Conservation (phyloP, 2,888 invertebrate genomes). For the Eilema depressum region DNA sequence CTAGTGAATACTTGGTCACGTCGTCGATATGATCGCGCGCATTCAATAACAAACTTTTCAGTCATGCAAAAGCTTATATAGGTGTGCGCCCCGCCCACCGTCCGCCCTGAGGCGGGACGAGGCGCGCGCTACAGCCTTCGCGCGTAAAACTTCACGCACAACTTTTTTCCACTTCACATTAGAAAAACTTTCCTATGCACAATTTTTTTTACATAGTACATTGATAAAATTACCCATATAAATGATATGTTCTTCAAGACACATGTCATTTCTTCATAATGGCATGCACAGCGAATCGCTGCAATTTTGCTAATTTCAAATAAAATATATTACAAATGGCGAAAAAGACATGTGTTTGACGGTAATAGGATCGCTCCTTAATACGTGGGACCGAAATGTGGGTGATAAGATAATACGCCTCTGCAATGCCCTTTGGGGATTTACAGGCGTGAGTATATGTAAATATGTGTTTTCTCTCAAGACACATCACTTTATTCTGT, state of each 20-base stretch:
- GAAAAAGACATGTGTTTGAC: too few species aligned
- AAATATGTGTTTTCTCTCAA: too few species aligned
- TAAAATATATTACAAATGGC: too few species aligned
- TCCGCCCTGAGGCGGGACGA: slow-evolving; percentile 75
- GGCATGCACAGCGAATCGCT: too few species aligned
- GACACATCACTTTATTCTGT: background rate
- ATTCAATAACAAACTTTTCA: slow-evolving; percentile 81
- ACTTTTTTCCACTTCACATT: slow-evolving; percentile 46
- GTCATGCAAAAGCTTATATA: slow-evolving; percentile 80
- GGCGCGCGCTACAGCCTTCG: slow-evolving; percentile 56
- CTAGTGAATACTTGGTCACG: slow-evolving; percentile 59
- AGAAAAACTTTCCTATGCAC: slow-evolving; percentile 31
- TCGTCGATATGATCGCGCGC: slow-evolving; percentile 75
- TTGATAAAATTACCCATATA: background rate
- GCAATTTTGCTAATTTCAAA: too few species aligned
- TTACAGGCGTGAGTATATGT: too few species aligned
- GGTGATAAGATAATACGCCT: too few species aligned
- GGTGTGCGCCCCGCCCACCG: slow-evolving; percentile 78
- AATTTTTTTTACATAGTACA: background rate
- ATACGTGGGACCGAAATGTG: too few species aligned
- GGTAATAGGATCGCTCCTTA: too few species aligned
- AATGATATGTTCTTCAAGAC: background rate
- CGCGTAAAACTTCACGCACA: slow-evolving; percentile 56
- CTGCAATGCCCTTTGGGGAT: too few species aligned
- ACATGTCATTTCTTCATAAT: too few species aligned